Evolutionary conservation across 2,113 vertebrate species (phyloP).

Genomic region (Columba livia): DNA sequence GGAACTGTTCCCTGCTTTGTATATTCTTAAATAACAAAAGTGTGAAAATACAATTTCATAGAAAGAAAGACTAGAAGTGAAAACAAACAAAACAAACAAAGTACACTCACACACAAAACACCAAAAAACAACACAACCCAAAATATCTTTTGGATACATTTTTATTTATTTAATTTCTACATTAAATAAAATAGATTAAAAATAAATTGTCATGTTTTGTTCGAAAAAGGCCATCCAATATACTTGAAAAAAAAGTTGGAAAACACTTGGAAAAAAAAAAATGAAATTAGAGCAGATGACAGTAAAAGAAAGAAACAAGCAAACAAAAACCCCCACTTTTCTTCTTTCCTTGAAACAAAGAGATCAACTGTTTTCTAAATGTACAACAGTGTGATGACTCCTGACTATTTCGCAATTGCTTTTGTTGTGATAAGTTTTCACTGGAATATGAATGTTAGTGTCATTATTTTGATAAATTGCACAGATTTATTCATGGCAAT

Average conservation of each 20-base stretch:
- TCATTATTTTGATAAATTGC: background rate
- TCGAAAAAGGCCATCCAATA: rapidly evolving
- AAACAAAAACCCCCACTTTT: background rate
- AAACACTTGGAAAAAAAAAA: background rate
- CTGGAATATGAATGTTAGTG: background rate
- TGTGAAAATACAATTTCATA: background rate
- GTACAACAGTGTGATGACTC: background rate
- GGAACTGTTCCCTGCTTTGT: slow-evolving; percentile 29
- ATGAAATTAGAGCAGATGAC: background rate
- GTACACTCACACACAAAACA: too few relatives aligned
- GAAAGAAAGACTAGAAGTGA: background rate
- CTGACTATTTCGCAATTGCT: background rate
- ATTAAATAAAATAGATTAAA: background rate
- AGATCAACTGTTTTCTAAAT: background rate
- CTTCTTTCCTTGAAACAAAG: background rate
- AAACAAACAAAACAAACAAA: background rate
- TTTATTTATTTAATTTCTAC: background rate
- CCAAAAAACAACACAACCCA: background rate
- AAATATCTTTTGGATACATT: background rate
- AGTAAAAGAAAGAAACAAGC: background rate
- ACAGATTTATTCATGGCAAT: background rate
- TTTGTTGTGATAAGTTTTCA: background rate
- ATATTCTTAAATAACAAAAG: slow-evolving; percentile 33
- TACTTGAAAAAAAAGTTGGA: background rate
- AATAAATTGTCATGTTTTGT: background rate